Percentiles rank a stretch among this genome's conserved stretches.
phyloP scores from a whole-genome alignment of 1,140 invertebrate genomes.

The Drosophila kikkawai region DNA sequence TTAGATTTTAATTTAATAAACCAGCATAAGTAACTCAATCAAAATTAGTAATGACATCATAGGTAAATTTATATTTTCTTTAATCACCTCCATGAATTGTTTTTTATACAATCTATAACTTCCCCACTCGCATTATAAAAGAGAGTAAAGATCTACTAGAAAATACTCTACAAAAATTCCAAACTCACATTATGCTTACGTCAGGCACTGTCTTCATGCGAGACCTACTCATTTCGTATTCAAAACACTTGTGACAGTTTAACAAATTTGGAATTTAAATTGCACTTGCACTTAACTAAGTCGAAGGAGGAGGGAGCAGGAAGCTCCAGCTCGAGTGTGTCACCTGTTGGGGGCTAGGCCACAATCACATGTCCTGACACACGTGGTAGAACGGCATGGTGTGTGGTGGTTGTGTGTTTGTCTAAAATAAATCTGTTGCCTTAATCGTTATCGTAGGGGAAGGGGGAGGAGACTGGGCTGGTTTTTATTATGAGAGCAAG shows the following conservation, averaged over 20 bases:
- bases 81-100: not conserved
- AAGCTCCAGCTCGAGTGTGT: slow-evolving; percentile 12
- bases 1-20: too few relatives aligned
- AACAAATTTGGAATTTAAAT: slow-evolving; percentile 81
- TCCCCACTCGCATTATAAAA: not conserved
- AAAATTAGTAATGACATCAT: not conserved
- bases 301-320: not conserved
- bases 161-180: too few relatives aligned
- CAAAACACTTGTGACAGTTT: slow-evolving; percentile 79
- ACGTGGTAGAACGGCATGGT: slow-evolving; percentile 1
- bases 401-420: slow-evolving; percentile 7
- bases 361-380: slow-evolving; percentile 8
- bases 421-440: slow-evolving; percentile 49
- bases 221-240: slow-evolving; percentile 74
- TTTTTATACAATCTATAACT: not conserved
- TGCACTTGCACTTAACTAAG: slow-evolving; percentile 72
- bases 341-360: slow-evolving; percentile 59
- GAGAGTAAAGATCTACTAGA: not conserved
- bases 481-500: slow-evolving; percentile 55
- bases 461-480: slow-evolving; percentile 1
- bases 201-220: slow-evolving; percentile 5
- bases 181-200: slow-evolving; percentile 6
- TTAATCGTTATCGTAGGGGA: slow-evolving; percentile 67
- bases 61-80: not conserved
- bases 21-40: too few relatives aligned